A percentile compares a stretch with the other conserved stretches of the same genome.
phyloP scores from a whole-genome alignment of 2,888 invertebrate species.

The Ctenicera cuprea region DNA sequence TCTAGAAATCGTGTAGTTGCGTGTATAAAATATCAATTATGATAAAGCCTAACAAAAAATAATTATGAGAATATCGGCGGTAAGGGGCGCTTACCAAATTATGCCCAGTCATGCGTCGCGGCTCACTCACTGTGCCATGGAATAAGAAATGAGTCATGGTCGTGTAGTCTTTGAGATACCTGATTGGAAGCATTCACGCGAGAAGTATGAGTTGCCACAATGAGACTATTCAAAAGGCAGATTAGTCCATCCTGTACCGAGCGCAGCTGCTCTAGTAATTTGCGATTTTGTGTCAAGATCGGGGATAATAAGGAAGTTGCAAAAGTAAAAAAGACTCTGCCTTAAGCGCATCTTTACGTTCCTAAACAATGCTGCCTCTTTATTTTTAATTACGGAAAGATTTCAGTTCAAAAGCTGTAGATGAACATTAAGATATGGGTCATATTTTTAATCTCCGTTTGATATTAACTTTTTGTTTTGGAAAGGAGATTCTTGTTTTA shows the following conservation, averaged over 20 bases:
- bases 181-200: conserved; percentile 65
- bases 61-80: conserved; percentile 52
- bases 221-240: conserved; percentile 58
- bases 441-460: conserved; percentile 21
- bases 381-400: conserved; percentile 18
- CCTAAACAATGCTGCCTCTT: conserved; percentile 12
- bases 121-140: conserved; percentile 47
- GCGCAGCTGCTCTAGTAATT: conserved; percentile 59
- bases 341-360: conserved; percentile 6
- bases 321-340: conserved; percentile 16
- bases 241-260: conserved; percentile 55
- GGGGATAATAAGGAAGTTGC: conserved; percentile 27
- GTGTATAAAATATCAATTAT: conserved; percentile 49
- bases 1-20: conserved; percentile 21
- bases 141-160: conserved; percentile 64
- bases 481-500: too few species aligned
- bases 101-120: conserved; percentile 60
- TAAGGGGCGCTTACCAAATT: conserved; percentile 57
- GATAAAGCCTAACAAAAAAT: conserved; percentile 48
- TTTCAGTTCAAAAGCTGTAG: conserved; percentile 7
- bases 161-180: conserved; percentile 58
- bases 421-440: conserved; percentile 17
- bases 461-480: neutral
- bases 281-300: conserved; percentile 46
- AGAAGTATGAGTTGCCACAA: conserved; percentile 61